Percentiles rank a stretch among this genome's conserved stretches.
These are phyloP conservation scores for Oligia strigilis DNA, from an alignment of 2,888 invertebrate genomes.

Conservation along the genomic window DNA sequence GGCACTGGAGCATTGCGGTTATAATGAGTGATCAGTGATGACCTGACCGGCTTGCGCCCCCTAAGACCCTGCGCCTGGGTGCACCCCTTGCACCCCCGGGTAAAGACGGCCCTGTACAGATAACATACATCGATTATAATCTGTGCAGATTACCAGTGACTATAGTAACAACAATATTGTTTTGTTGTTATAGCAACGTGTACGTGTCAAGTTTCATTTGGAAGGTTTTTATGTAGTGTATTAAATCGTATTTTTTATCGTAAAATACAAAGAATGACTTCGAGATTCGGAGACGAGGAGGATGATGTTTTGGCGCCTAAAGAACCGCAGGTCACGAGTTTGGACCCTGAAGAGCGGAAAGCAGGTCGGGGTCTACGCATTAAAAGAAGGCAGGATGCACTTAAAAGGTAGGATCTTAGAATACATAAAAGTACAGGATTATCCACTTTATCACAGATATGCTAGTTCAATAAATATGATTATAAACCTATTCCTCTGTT, in stretches of 20 bases:
- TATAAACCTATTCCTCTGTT: not conserved
- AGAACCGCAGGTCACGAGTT: conserved; percentile 91
- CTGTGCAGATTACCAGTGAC: conserved; percentile 26
- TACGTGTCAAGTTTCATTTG: conserved; percentile 24
- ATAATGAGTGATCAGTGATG: too few relatives aligned
- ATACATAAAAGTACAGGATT: not conserved
- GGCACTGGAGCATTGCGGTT: too few relatives aligned
- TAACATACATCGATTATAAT: not conserved
- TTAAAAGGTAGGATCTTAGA: conserved; percentile 84
- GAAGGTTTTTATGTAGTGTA: conserved; percentile 18
- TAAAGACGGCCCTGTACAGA: too few relatives aligned
- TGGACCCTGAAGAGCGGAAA: conserved; percentile 93
- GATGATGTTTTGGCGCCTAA: conserved; percentile 86
- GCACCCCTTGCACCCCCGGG: too few relatives aligned
- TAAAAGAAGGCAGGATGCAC: conserved; percentile 91
- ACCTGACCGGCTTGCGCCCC: too few relatives aligned
- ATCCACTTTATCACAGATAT: not conserved
- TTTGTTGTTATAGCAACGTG: conserved; percentile 38
- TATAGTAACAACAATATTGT: conserved; percentile 31
- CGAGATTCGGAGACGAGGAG: conserved; percentile 80
- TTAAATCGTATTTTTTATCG: conserved; percentile 21
- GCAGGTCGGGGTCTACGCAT: conserved; percentile 93
- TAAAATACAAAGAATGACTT: conserved; percentile 70
- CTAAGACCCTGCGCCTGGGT: too few relatives aligned
- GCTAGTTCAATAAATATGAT: not conserved